A percentile compares a stretch with the other conserved stretches of the same genome.
Conservation (phyloP, 2,888 invertebrate genomes). For the Dasysyrphus tricinctus region DNA sequence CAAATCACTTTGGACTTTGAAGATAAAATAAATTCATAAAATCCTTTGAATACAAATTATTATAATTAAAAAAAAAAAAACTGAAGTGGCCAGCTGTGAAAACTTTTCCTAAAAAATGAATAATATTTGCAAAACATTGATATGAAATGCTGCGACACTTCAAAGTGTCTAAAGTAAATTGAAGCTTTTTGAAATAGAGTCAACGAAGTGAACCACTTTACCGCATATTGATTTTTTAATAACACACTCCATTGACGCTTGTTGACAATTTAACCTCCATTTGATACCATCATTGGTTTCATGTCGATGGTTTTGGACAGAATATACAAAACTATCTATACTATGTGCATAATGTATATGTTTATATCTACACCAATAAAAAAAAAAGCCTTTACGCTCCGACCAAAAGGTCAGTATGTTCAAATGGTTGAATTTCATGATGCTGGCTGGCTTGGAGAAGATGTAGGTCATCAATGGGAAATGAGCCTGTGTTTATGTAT, state of each 20-base stretch:
- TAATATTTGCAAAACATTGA: background rate
- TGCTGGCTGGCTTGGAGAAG: background rate
- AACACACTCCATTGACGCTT: slow-evolving; percentile 20
- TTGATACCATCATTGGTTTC: slow-evolving; percentile 9
- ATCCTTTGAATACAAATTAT: too few species aligned
- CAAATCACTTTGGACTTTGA: too few species aligned
- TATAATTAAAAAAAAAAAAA: too few species aligned
- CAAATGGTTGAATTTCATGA: background rate
- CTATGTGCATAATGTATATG: background rate
- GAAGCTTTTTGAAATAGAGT: background rate
- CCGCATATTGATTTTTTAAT: slow-evolving; percentile 29
- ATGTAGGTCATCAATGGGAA: background rate
- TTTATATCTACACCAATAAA: background rate
- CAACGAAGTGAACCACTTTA: slow-evolving; percentile 2
- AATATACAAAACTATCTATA: background rate
- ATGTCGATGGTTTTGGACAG: slow-evolving; percentile 2
- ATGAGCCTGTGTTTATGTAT: background rate
- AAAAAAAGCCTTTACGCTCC: background rate
- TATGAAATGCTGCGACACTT: background rate
- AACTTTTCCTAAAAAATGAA: background rate
- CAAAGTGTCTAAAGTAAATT: slow-evolving; percentile 11
- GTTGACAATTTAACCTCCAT: slow-evolving; percentile 22
- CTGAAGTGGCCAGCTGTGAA: background rate
- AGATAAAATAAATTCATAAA: too few species aligned
- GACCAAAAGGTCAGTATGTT: background rate